phyloP scores from a whole-genome alignment of 2,888 invertebrate genomes.

The Phaonia tiefii region DNA sequence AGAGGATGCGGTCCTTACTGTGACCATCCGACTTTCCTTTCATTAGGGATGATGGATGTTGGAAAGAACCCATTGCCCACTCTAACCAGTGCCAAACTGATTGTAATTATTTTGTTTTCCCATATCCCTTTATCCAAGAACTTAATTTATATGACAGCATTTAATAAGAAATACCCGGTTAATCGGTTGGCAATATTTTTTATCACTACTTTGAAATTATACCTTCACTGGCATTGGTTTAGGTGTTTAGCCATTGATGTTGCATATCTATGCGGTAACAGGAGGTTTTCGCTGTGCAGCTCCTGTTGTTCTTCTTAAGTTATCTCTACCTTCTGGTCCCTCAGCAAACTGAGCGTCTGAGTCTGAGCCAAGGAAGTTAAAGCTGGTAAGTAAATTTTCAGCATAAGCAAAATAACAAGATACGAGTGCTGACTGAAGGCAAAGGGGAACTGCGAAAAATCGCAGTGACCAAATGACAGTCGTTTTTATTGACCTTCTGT shows the following conservation, averaged over 20 bases:
- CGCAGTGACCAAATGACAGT: neutral
- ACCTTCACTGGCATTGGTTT: constrained; percentile 20
- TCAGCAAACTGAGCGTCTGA: too few relatives aligned
- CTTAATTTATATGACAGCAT: too few relatives aligned
- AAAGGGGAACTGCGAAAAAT: neutral
- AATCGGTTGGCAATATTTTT: too few relatives aligned
- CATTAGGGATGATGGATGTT: too few relatives aligned
- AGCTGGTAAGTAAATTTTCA: constrained; percentile 5
- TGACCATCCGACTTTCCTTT: too few relatives aligned
- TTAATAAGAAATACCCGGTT: neutral
- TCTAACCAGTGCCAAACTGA: too few relatives aligned
- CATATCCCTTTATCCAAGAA: too few relatives aligned
- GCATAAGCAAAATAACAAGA: neutral
- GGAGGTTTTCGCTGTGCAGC: neutral
- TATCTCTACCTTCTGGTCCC: too few relatives aligned
- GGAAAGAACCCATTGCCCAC: too few relatives aligned
- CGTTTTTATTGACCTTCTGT: neutral
- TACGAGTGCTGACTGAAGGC: neutral
- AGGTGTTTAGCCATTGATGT: constrained; percentile 16
- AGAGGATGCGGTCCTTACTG: too few relatives aligned
- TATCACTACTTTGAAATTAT: too few relatives aligned
- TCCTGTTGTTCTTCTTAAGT: neutral
- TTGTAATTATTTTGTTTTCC: too few relatives aligned
- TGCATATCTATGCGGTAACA: neutral
- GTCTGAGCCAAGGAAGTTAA: constrained; percentile 2